Conservation (phyloP, 2,113 vertebrate genomes). For the Mastomys coucha region DNA sequence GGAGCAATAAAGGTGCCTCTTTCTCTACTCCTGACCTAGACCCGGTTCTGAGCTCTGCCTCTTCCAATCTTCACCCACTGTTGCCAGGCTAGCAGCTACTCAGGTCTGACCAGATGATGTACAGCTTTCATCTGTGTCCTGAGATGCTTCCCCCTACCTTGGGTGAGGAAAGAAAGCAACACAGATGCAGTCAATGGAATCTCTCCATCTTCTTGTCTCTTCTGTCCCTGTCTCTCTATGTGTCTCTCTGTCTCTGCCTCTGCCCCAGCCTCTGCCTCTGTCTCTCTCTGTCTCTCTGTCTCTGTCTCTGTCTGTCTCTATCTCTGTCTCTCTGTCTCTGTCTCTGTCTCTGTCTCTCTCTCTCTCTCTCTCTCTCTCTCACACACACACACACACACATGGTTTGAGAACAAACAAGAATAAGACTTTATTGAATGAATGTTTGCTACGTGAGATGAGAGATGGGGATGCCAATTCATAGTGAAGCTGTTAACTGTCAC, state of each 20-base stretch:
- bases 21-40: background rate
- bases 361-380: too few relatives aligned
- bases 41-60: background rate
- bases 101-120: background rate
- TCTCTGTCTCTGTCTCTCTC: too few relatives aligned
- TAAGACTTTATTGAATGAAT: background rate
- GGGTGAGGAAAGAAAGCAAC: background rate
- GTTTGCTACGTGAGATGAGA: background rate
- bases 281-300: too few relatives aligned
- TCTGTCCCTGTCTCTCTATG: too few relatives aligned
- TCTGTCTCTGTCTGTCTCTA: too few relatives aligned
- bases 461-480: background rate
- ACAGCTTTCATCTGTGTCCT: background rate
- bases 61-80: background rate
- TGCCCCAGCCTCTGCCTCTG: too few relatives aligned
- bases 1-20: background rate
- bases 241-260: too few relatives aligned
- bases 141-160: background rate
- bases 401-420: background rate
- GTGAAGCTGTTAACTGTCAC: background rate
- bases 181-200: background rate
- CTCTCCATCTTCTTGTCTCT: background rate
- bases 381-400: background rate
- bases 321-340: too few relatives aligned
- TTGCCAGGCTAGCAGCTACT: background rate